Conservation (phyloP, 2,888 invertebrate genomes). For the Caenorhabditis sp. region DNA sequence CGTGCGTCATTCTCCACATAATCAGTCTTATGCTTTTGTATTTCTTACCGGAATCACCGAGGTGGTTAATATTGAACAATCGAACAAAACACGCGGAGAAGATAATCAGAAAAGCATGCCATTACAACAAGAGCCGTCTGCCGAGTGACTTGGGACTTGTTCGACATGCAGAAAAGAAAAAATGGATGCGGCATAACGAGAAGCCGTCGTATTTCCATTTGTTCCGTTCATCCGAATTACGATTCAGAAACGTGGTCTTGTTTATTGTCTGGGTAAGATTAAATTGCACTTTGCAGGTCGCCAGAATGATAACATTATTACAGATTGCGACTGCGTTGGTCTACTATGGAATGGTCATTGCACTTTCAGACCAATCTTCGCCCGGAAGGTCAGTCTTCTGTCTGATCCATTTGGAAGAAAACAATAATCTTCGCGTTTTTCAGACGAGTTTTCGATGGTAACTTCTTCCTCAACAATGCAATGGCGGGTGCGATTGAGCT, state of each 20-base stretch:
- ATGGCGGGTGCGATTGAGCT: slow-evolving; percentile 77
- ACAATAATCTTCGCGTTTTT: not conserved
- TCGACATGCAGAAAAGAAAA: slow-evolving; percentile 71
- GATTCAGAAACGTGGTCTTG: slow-evolving; percentile 71
- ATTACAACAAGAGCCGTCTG: slow-evolving; percentile 74
- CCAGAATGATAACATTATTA: not conserved
- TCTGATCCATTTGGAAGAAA: no score
- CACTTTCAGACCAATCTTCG: slow-evolving; percentile 75
- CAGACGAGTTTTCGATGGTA: slow-evolving; percentile 73
- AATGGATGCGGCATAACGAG: slow-evolving; percentile 75
- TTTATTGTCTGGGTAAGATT: slow-evolving; percentile 72
- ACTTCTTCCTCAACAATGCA: slow-evolving; percentile 79
- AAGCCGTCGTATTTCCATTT: slow-evolving; percentile 74
- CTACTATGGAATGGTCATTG: slow-evolving; percentile 79
- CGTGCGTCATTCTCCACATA: slow-evolving; percentile 73
- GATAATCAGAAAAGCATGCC: slow-evolving; percentile 77
- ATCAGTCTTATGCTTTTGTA: slow-evolving; percentile 69
- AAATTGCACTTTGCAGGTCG: not conserved
- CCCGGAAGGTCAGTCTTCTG: slow-evolving; percentile 66
- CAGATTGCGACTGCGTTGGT: slow-evolving; percentile 78
- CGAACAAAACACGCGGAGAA: slow-evolving; percentile 72
- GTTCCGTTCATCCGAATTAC: slow-evolving; percentile 70
- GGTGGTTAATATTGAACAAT: slow-evolving; percentile 72
- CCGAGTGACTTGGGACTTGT: slow-evolving; percentile 78
- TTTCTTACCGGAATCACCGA: slow-evolving; percentile 75